These are phyloP conservation scores for Magallana angulata DNA, from an alignment of 1,140 invertebrate species.

Conservation along the genomic window DNA sequence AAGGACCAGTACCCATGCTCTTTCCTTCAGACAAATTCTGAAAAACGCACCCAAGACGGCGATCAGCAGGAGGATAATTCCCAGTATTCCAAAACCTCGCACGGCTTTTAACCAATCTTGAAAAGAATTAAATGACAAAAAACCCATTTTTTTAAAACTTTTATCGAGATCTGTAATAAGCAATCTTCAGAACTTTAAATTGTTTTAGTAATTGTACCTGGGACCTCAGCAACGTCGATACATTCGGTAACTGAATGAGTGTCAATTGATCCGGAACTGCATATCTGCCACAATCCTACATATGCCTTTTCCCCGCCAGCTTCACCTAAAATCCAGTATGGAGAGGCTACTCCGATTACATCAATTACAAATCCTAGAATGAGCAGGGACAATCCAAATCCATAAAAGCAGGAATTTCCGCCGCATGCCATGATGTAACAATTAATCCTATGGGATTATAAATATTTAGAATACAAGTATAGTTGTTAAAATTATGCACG, in stretches of 20 bases:
- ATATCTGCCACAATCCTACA: background rate
- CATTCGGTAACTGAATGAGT: background rate
- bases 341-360: too few relatives aligned
- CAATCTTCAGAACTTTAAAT: background rate
- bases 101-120: background rate
- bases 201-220: background rate
- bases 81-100: background rate
- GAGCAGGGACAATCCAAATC: too few relatives aligned
- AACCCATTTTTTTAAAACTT: too few relatives aligned
- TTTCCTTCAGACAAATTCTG: background rate
- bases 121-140: background rate
- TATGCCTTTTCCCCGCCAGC: background rate
- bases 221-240: background rate
- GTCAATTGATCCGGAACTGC: background rate
- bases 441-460: too few relatives aligned
- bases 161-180: too few relatives aligned
- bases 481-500: too few relatives aligned
- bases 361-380: too few relatives aligned
- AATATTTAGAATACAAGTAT: too few relatives aligned
- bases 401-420: too few relatives aligned
- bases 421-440: too few relatives aligned
- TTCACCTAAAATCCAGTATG: background rate
- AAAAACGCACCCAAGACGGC: background rate
- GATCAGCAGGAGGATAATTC: background rate
- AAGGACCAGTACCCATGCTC: background rate